Base-by-base conservation (phyloP, 2,113 vertebrate species). In the Sterrhoptilus dennistouni region DNA sequence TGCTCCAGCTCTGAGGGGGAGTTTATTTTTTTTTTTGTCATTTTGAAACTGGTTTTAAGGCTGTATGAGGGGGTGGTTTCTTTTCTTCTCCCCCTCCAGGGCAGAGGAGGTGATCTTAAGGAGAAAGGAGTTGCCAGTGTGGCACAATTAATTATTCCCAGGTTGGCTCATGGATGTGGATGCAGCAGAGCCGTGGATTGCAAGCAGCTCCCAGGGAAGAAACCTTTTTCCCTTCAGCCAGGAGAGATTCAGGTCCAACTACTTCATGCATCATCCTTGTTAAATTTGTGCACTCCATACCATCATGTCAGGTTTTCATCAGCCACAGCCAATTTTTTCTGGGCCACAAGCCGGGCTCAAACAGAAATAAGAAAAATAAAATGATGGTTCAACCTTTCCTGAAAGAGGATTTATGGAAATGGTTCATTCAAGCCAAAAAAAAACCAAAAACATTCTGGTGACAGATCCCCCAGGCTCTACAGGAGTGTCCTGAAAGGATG, bases 321-420 rank as follows among this genome's bases (percentile, higher is more conserved):
- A 69, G 57, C 42, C 44, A 25, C 72, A 82, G 77, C 22, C 52
- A 35, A n/a, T 69, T 94, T 80, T 87, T 87, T 72, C 77, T 68
- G 57, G 57, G 77, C 40, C 70, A 42, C 3, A 2, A 36, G 44
- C 29, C 8, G 23, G 16, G 44, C 81, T 85, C 84, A 68, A 52
- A 66, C 4, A 81, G 83, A 80, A 90, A n/a, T 61, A 44, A 64
- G 56, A 56, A 78, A 94, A 80, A 24, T 6, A n/a, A 75, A 95
- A 89, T 23, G 70, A 65, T 14, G 29, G 52, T 81, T 83, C 68
- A 74, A 52, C 35, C 36, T 53, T 63, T 74, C 49, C 64, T 78
- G 80, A 90, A 86, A 70, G 63, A 50, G 33, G 12, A 83, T 85
- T 90, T 80, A 40, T 45, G 65, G 82, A 85, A 87, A 84, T n/a